phyloP scores from a whole-genome alignment of 2,113 vertebrate genomes.

The Hippocampus mohnikei region DNA sequence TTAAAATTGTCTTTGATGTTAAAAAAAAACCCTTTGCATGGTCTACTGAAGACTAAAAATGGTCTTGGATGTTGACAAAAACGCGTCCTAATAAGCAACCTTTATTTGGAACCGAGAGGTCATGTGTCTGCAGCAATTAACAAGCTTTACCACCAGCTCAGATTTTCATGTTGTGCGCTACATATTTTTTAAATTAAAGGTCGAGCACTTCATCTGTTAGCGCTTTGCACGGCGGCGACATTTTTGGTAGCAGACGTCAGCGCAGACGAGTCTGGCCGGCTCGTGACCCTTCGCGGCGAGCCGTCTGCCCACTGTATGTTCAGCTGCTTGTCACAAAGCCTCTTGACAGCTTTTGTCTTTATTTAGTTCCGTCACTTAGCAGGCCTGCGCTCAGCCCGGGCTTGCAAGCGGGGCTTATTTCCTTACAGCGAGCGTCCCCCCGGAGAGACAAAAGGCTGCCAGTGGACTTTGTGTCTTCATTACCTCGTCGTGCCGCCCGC shows the following conservation, averaged over 20 bases:
- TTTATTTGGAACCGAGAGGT: slow-evolving; percentile 6
- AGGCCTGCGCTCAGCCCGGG: slow-evolving; percentile 41
- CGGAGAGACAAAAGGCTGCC: slow-evolving; percentile 45
- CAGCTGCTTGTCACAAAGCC: slow-evolving; percentile 64
- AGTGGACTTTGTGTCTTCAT: slow-evolving; percentile 33
- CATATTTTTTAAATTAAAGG: slow-evolving; percentile 31
- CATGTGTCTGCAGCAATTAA: slow-evolving; percentile 12
- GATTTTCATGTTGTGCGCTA: slow-evolving; percentile 10
- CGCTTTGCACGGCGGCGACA: neutral
- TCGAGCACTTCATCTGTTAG: neutral
- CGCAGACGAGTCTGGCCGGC: slow-evolving; percentile 21
- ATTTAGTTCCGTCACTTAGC: slow-evolving; percentile 63
- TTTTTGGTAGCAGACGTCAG: neutral
- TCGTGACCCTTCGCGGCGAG: slow-evolving; percentile 32
- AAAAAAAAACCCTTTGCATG: neutral
- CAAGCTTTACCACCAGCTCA: neutral
- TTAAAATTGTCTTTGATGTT: neutral
- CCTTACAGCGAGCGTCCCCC: slow-evolving; percentile 38
- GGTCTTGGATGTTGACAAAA: neutral
- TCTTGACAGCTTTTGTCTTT: slow-evolving; percentile 65
- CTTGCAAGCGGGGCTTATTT: slow-evolving; percentile 51
- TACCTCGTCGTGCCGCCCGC: slow-evolving; percentile 12
- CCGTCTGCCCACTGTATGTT: slow-evolving; percentile 43
- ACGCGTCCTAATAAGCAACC: neutral
- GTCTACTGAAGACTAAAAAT: neutral